Evolutionary conservation across 2,797 vertebrate genomes (phyloP).

Genomic region (Cryptoprocta ferox): DNA sequence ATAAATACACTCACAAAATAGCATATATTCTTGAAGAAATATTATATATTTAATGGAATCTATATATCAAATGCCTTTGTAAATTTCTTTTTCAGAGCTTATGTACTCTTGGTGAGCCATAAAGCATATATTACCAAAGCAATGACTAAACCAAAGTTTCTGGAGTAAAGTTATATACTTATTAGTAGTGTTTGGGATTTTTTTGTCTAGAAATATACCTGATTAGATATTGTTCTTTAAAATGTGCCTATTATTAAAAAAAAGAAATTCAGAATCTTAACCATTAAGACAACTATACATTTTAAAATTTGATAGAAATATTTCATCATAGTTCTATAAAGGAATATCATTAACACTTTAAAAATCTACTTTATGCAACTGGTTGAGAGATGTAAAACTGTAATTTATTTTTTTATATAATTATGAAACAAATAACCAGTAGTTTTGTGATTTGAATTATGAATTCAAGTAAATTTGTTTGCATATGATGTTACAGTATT

Average conservation of each 20-base stretch:
- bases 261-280: neutral
- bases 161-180: neutral
- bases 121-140: neutral
- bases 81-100: slow-evolving; percentile 39
- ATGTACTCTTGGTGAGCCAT: neutral
- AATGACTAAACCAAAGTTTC: slow-evolving; percentile 42
- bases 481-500: neutral
- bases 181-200: neutral
- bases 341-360: neutral
- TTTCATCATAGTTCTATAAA: neutral
- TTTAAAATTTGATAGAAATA: neutral
- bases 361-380: neutral
- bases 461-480: slow-evolving; percentile 8
- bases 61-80: neutral
- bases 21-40: slow-evolving; percentile 24
- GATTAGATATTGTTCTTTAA: neutral
- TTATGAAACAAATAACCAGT: neutral
- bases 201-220: neutral
- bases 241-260: neutral
- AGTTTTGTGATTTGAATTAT: slow-evolving; percentile 28
- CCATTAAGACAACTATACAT: neutral
- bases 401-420: neutral
- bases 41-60: neutral
- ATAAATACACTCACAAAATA: neutral
- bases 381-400: neutral